These are phyloP conservation scores for Cyprinella venusta DNA, from an alignment of 2,797 vertebrate genomes.

Conservation along the genomic window DNA sequence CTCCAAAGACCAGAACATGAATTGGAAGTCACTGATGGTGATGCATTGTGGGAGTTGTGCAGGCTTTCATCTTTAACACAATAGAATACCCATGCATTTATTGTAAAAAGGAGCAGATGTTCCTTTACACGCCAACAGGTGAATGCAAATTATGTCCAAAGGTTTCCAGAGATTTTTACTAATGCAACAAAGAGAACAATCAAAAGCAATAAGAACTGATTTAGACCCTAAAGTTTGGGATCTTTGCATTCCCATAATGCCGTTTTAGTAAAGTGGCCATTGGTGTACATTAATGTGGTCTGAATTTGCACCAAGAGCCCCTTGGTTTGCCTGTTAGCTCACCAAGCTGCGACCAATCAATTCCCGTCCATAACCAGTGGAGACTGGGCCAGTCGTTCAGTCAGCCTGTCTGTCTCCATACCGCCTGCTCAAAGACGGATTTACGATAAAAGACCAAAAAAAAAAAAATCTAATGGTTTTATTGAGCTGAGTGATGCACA, in stretches of 20 bases:
- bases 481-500: constrained; percentile 69
- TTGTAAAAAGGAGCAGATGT: constrained; percentile 74
- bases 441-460: constrained; percentile 64
- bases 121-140: constrained; percentile 53
- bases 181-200: constrained; percentile 67
- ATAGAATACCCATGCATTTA: constrained; percentile 66
- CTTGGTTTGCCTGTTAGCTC: constrained; percentile 43
- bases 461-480: constrained; percentile 57
- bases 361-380: constrained; percentile 39
- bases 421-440: constrained; percentile 56
- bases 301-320: constrained; percentile 38
- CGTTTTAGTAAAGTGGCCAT: background rate
- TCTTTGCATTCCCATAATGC: background rate
- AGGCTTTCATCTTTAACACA: constrained; percentile 69
- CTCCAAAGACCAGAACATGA: constrained; percentile 48
- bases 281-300: constrained; percentile 13
- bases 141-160: constrained; percentile 56
- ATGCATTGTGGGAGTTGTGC: constrained; percentile 49
- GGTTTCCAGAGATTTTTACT: too few species aligned
- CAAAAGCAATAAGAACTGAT: constrained; percentile 63
- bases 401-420: constrained; percentile 68
- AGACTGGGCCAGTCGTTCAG: constrained; percentile 49
- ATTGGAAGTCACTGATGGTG: constrained; percentile 52
- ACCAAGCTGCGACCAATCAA: constrained; percentile 50
- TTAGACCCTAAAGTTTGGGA: background rate